A percentile compares a stretch with the other conserved stretches of the same genome.
Evolutionary conservation across 1,140 invertebrate genomes (phyloP).

Genomic region (Lanistes nyassanus): DNA sequence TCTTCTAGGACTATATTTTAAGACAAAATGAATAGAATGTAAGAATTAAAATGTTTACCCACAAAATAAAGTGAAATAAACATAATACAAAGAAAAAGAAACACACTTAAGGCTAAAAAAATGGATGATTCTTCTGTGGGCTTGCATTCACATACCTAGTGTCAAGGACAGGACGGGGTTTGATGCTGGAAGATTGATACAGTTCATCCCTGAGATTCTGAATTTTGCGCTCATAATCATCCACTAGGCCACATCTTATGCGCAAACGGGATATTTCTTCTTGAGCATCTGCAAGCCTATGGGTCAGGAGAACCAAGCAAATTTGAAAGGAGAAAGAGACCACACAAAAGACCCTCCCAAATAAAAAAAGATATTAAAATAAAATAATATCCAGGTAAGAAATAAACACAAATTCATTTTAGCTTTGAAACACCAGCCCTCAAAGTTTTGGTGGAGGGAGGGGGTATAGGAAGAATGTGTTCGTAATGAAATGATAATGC

Average conservation of each 20-base stretch:
- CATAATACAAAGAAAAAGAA: conserved; percentile 6
- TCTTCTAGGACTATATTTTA: neutral
- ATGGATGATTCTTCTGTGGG: neutral
- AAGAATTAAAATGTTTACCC: no score
- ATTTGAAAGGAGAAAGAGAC: no score
- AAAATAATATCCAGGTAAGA: neutral
- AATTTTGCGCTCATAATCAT: conserved; percentile 62
- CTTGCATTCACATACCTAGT: conserved; percentile 1
- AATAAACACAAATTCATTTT: neutral
- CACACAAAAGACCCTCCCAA: neutral
- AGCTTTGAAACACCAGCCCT: neutral
- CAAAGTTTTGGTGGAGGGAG: no score
- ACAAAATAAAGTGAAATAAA: neutral
- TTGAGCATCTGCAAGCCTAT: conserved; percentile 57
- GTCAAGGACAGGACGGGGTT: conserved; percentile 15
- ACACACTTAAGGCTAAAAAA: neutral
- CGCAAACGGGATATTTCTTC: conserved; percentile 58
- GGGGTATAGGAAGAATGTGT: neutral
- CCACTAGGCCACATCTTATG: conserved; percentile 50
- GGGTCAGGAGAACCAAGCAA: conserved; percentile 4
- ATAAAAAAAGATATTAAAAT: neutral
- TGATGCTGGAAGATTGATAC: conserved; percentile 44
- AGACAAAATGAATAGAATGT: no score
- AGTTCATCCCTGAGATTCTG: conserved; percentile 60
- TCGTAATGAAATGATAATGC: neutral